Evolutionary conservation across 2,797 vertebrate genomes (phyloP), one percentile per base, ranked within the genome.

Genomic region (Sphenopsis melanotis): DNA sequence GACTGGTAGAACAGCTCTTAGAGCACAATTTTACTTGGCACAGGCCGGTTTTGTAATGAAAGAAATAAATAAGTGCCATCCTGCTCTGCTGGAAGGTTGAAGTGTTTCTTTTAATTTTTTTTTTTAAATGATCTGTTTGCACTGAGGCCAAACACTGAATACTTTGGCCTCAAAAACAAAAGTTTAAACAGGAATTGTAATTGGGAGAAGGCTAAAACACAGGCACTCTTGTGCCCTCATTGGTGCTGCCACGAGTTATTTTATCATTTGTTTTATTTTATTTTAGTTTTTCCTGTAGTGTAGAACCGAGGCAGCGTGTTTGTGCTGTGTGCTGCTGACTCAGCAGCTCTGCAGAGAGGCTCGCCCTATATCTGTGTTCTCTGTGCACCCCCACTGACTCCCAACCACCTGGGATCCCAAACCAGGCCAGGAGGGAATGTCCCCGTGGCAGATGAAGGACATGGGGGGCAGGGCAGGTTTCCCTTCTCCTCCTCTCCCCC

Each of bases 1-100:
- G 94, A 95, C 94, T 95, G 94, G 95, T 95, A 93, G 95, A 96
- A 84, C 93, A 95, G 96, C 93, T 90, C 92, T 95, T 70, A 29
- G 94, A 97, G 83, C 86, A 93, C 36, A 44, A 94, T 82, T 96
- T 92, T 90, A 89, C 75, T 95, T 95, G 94, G 96, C 96, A 94
- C 30, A 0, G 70, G 39, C 32, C 84, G 87, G 78, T 90, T 94
- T 95, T 71, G 89, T 77, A 94, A 94, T 15, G 64, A 93, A 82
- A 93, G 50, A 94, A 95, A 90, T 83, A 95, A 96, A 69, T 81
- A 92, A 94, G 89, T 94, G 89, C 90, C 94, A 95, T 92, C 92
- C 75, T 93, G 92, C 78, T 92, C 60, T 0, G 6, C 83, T 92
- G 78, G 83, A 84, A 87, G 71, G 71, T 57, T 90, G 87, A 89